These are phyloP conservation scores for Erpobdella octoculata DNA, from an alignment of 2,888 invertebrate species.

Conservation along the genomic window DNA sequence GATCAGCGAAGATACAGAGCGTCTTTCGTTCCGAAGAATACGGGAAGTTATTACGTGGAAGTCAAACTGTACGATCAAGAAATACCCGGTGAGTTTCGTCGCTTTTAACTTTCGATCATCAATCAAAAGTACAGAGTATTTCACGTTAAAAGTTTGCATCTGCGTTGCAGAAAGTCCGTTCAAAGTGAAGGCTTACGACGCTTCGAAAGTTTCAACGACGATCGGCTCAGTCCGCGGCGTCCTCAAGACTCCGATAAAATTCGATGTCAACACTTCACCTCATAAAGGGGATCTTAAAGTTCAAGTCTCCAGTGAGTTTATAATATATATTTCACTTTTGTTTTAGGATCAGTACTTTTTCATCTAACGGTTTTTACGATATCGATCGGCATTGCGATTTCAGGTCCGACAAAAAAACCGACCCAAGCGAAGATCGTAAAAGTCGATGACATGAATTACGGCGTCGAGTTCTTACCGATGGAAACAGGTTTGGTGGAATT, in stretches of 20 bases:
- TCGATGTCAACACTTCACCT: slow-evolving; percentile 28
- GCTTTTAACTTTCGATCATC: too few species aligned
- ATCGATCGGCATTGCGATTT: background rate
- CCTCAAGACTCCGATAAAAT: slow-evolving; percentile 17
- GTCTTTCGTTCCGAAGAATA: slow-evolving; percentile 66
- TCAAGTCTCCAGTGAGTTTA: slow-evolving; percentile 27
- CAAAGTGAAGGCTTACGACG: slow-evolving; percentile 28
- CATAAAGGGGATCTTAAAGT: slow-evolving; percentile 29
- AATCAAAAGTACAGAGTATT: background rate
- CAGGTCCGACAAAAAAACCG: slow-evolving; percentile 32
- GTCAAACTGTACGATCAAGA: slow-evolving; percentile 32
- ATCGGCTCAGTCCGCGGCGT: slow-evolving; percentile 45
- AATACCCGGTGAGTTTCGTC: slow-evolving; percentile 33
- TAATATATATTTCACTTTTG: background rate
- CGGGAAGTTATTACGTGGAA: slow-evolving; percentile 28
- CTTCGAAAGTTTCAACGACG: slow-evolving; percentile 60
- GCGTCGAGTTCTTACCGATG: slow-evolving; percentile 42
- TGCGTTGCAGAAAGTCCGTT: slow-evolving; percentile 29
- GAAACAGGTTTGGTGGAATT: slow-evolving; percentile 37
- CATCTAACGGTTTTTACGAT: background rate
- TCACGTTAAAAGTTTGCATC: background rate
- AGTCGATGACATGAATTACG: slow-evolving; percentile 34
- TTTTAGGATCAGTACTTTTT: background rate
- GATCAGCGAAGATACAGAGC: slow-evolving; percentile 93
- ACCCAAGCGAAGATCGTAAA: slow-evolving; percentile 34